Percentiles rank a stretch among this genome's conserved stretches.
Evolutionary conservation across 2,797 vertebrate genomes (phyloP).

Genomic region (Dipus sagitta): DNA sequence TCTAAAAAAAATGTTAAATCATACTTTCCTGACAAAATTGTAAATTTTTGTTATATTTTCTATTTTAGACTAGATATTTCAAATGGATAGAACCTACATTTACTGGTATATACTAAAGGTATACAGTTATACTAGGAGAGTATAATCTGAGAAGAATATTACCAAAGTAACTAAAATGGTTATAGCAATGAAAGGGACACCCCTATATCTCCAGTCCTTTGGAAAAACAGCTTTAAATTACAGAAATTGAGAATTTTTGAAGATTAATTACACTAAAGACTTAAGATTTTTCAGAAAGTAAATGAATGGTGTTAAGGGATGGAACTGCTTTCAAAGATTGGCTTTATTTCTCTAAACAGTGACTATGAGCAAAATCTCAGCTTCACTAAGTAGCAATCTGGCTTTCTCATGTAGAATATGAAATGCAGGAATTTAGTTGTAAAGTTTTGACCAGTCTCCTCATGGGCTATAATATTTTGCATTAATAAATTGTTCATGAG

Average conservation of each 20-base stretch:
- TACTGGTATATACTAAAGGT: neutral
- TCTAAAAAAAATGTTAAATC: neutral
- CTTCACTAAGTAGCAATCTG: constrained; percentile 11
- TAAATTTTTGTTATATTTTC: constrained; percentile 37
- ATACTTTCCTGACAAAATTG: neutral
- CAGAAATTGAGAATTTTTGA: constrained; percentile 22
- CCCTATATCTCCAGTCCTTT: neutral
- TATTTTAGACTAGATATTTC: neutral
- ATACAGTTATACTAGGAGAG: neutral
- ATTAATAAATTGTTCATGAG: constrained; percentile 13
- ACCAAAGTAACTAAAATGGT: constrained; percentile 14
- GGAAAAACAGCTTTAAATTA: neutral
- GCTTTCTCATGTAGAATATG: neutral
- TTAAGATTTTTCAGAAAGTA: constrained; percentile 14
- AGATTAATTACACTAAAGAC: neutral
- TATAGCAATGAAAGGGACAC: neutral
- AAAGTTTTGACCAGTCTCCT: constrained; percentile 29
- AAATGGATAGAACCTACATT: neutral
- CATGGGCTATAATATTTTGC: constrained; percentile 22
- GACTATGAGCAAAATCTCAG: neutral
- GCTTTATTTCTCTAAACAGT: neutral
- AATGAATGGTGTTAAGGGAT: neutral
- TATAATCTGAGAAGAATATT: constrained; percentile 9
- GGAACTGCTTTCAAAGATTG: neutral
- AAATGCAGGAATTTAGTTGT: neutral